Base-by-base conservation (phyloP, 2,888 invertebrate species). In the Lacanobia wlatinum region DNA sequence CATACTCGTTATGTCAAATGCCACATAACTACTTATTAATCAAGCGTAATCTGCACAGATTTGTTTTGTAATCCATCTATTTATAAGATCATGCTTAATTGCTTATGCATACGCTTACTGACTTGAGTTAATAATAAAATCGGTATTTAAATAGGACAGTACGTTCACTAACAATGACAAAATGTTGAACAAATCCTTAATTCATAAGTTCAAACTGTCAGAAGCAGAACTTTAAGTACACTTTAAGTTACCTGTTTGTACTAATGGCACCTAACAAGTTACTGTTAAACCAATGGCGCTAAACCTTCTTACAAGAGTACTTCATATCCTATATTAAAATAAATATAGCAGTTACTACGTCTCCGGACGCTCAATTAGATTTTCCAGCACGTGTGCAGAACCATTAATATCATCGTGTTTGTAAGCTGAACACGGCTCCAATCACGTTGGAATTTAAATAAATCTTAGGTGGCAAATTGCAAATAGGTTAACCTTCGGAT, bases 391-490 rank as follows among this genome's bases (percentile, higher is more conserved):
- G 80, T 81, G 76, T 78, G 56, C 58, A 56, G 21, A 73, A 62
- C 75, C 60, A 80, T 82, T 82, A 70, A 84, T 78, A 74, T 73
- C 52, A n/a, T 43, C 50, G 65, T 75, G 76, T 86, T 73, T 85
- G 78, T 83, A 87, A 65, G 81, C 84, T 65, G 63, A 70, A 76
- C 87, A 85, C 75, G 72, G 48, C 60, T 53, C 63, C 70, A 85
- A 87, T 81, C 78, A 84, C 78, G 61, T 77, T 79, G 75, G 81
- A 79, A 83, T 85, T 85, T 83, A 70, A 83, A 85, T 85, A 83
- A 79, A 85, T 87, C 83, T 81, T 67, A 80, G 76, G 80, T 80
- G 80, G 74, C 74, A 84, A 84, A 86, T 78, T 70, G 76, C 83
- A 83, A 85, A 84, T 85, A 70, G 75, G 63, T 60, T 85, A 84